phyloP scores from a whole-genome alignment of 1,140 invertebrate genomes.

The Aphaenogaster ashmeadi region DNA sequence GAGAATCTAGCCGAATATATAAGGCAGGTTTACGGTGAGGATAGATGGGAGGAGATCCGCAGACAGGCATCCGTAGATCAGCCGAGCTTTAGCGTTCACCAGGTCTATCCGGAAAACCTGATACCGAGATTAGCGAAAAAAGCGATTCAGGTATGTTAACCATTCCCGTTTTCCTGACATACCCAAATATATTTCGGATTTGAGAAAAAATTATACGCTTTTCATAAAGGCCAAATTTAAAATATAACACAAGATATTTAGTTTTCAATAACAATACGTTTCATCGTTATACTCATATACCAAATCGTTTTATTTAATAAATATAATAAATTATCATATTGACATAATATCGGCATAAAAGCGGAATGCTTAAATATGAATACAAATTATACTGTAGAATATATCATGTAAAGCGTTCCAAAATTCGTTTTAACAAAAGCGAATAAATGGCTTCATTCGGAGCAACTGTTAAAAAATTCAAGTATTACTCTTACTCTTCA shows the following conservation, averaged over 20 bases:
- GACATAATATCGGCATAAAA: neutral
- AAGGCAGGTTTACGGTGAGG: slow-evolving; percentile 95
- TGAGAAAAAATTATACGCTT: neutral
- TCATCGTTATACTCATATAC: neutral
- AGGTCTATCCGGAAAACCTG: slow-evolving; percentile 96
- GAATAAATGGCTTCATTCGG: neutral
- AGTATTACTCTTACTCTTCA: slow-evolving; percentile 81
- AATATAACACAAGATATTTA: neutral
- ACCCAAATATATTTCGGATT: neutral
- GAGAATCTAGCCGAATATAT: slow-evolving; percentile 98
- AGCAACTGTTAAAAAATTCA: slow-evolving; percentile 1
- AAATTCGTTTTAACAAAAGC: neutral
- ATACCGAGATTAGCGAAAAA: slow-evolving; percentile 94
- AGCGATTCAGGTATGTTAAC: slow-evolving; percentile 92
- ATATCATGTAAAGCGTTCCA: neutral
- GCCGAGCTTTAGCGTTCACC: slow-evolving; percentile 96
- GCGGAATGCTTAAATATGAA: neutral
- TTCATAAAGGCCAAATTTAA: neutral
- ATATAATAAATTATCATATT: no score
- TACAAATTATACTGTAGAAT: neutral
- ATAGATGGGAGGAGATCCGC: slow-evolving; percentile 96
- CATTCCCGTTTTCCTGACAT: neutral
- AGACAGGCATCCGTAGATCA: slow-evolving; percentile 93
- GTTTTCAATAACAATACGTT: neutral
- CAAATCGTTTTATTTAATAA: neutral